These are phyloP conservation scores for Lasaia peninsularis DNA, from an alignment of 1,140 invertebrate species.

Conservation along the genomic window DNA sequence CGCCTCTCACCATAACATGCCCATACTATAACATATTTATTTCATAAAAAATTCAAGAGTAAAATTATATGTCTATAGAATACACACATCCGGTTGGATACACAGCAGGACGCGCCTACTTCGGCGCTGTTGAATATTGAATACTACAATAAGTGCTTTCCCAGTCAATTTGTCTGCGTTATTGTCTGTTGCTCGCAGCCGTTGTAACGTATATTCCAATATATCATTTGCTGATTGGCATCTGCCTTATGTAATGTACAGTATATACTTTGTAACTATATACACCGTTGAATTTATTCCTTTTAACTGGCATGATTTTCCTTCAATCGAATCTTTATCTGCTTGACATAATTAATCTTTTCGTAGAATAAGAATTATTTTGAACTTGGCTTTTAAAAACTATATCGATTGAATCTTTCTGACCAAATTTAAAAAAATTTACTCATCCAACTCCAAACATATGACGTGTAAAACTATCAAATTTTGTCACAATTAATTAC, in stretches of 20 bases:
- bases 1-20: too few species aligned
- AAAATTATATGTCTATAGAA: constrained; percentile 1
- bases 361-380: too few species aligned
- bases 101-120: constrained; percentile 51
- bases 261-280: neutral
- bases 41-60: neutral
- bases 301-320: too few species aligned
- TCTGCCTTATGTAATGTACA: neutral
- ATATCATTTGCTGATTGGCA: constrained; percentile 3
- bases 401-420: too few species aligned
- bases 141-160: constrained; percentile 47
- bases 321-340: too few species aligned
- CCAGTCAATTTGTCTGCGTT: constrained; percentile 64
- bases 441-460: too few species aligned
- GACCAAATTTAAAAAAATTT: too few species aligned
- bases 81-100: constrained; percentile 34
- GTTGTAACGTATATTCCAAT: constrained; percentile 28
- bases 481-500: too few species aligned
- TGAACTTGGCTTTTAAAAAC: too few species aligned
- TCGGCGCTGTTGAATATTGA: constrained; percentile 40
- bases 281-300: neutral
- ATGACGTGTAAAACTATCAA: too few species aligned
- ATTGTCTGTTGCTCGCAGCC: constrained; percentile 46
- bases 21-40: too few species aligned
- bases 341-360: too few species aligned